These are phyloP conservation scores for Anguilla rostrata DNA, from an alignment of 2,113 vertebrate genomes.

Conservation along the genomic window DNA sequence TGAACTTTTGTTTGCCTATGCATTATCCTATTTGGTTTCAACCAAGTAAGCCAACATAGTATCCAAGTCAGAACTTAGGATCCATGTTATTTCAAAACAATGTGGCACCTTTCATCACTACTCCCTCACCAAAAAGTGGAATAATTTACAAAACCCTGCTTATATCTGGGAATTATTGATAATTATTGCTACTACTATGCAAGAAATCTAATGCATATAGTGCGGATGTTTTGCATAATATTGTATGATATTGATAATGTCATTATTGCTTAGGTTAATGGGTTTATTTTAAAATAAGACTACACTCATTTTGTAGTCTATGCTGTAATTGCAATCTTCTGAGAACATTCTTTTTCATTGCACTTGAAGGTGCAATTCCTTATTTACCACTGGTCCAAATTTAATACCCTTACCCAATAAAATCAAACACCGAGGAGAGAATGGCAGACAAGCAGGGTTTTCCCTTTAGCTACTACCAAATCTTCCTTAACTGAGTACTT, in stretches of 20 bases:
- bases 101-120: neutral
- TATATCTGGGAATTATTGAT: neutral
- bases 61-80: neutral
- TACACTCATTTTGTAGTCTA: no score
- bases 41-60: slow-evolving; percentile 11
- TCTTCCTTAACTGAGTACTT: neutral
- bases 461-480: neutral
- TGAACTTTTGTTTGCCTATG: neutral
- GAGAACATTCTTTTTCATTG: no score
- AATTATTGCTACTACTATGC: no score
- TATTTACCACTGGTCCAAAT: neutral
- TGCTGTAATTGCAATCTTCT: no score
- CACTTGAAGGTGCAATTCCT: no score
- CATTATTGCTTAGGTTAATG: no score
- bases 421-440: neutral
- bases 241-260: no score
- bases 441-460: neutral
- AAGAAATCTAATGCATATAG: neutral
- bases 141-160: neutral
- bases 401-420: neutral
- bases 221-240: no score
- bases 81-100: neutral
- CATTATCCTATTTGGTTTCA: slow-evolving; percentile 25
- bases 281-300: no score
- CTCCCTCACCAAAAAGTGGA: neutral